Percentiles rank a stretch among this genome's conserved stretches.
These are phyloP conservation scores for Sepioteuthis lessoniana DNA, from an alignment of 2,888 invertebrate genomes.

Conservation along the genomic window DNA sequence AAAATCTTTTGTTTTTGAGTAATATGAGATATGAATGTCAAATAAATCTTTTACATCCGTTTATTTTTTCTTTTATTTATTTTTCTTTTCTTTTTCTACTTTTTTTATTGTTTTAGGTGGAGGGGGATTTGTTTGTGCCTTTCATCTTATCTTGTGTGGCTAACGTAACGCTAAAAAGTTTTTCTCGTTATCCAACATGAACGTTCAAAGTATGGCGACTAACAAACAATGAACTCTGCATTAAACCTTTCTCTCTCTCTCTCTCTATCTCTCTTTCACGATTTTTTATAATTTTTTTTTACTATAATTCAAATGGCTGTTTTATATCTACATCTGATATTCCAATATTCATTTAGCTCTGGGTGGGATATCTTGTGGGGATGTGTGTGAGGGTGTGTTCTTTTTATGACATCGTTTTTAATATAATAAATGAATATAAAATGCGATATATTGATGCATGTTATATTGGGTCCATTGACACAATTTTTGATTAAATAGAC, in stretches of 20 bases:
- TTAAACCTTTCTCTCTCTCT: not conserved
- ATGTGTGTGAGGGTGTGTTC: not conserved
- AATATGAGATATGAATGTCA: conserved; percentile 33
- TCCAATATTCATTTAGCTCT: not conserved
- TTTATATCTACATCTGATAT: conserved; percentile 12
- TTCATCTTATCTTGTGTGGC: conserved; percentile 7
- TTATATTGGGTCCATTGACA: conserved; percentile 33
- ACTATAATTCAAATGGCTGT: not conserved
- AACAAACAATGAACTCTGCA: not conserved
- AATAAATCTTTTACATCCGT: not conserved
- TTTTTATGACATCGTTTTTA: conserved; percentile 3
- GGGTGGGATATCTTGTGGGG: not conserved
- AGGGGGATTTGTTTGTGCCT: not conserved
- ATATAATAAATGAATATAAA: not conserved
- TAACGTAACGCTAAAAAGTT: conserved; percentile 1
- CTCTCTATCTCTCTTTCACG: not conserved
- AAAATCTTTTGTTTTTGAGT: conserved; percentile 25
- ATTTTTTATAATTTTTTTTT: not conserved
- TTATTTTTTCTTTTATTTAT: no score
- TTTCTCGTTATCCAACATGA: not conserved
- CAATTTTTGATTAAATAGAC: not conserved
- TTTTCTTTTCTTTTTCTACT: no score
- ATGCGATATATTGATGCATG: not conserved
- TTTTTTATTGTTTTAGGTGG: not conserved
- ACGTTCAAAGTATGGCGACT: not conserved